These are phyloP conservation scores for Ephialtes manifestator DNA, from an alignment of 2,888 invertebrate genomes.

Conservation along the genomic window DNA sequence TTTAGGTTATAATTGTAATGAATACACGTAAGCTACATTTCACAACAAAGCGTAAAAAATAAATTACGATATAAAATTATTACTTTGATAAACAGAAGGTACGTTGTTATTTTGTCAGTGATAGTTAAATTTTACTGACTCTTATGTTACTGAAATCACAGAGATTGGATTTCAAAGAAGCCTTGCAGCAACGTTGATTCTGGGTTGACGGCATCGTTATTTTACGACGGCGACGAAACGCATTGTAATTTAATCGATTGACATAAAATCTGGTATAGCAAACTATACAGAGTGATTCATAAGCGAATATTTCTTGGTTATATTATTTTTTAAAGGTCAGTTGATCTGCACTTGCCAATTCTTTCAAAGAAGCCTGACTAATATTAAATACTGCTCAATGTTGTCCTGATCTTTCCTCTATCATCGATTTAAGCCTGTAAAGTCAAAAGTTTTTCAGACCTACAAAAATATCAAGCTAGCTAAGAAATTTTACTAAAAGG, in stretches of 20 bases:
- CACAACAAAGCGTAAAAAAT: background rate
- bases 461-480: too few species aligned
- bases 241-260: constrained; percentile 44
- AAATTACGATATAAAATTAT: background rate
- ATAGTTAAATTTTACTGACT: background rate
- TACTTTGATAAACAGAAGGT: background rate
- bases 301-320: background rate
- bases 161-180: background rate
- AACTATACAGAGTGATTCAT: background rate
- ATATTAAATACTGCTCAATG: too few species aligned
- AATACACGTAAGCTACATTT: background rate
- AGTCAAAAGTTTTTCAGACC: too few species aligned
- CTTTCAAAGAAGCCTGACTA: too few species aligned
- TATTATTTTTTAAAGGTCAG: background rate
- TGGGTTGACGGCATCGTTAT: constrained; percentile 16
- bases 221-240: constrained; percentile 21
- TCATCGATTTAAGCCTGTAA: too few species aligned
- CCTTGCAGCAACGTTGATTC: background rate
- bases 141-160: background rate
- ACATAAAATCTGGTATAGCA: background rate
- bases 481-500: too few species aligned
- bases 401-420: too few species aligned
- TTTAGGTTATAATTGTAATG: background rate
- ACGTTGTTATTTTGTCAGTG: background rate
- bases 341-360: background rate